Conservation (phyloP, 1,140 invertebrate species). For the Argopecten irradians region DNA sequence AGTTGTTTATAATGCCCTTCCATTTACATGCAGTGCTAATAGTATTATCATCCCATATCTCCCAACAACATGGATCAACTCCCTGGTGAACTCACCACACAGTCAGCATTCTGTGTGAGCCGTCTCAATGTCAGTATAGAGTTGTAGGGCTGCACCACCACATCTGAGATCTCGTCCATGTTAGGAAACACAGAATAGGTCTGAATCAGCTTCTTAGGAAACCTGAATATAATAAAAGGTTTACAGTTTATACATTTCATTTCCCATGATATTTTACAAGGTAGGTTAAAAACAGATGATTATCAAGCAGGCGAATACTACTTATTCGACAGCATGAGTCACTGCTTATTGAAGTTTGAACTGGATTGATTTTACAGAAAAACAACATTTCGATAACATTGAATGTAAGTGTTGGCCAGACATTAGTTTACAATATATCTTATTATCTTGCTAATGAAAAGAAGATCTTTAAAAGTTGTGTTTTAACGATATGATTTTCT, state of each 20-base stretch:
- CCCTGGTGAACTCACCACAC: conserved; percentile 86
- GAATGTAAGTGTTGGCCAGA: too few relatives aligned
- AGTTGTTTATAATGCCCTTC: too few relatives aligned
- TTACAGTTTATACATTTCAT: not conserved
- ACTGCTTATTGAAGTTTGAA: too few relatives aligned
- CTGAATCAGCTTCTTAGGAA: conserved; percentile 98
- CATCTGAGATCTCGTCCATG: conserved; percentile 95
- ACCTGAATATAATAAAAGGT: conserved; percentile 77
- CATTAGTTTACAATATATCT: too few relatives aligned
- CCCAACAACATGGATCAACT: too few relatives aligned
- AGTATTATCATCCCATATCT: too few relatives aligned
- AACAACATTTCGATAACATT: too few relatives aligned
- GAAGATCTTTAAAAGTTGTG: too few relatives aligned
- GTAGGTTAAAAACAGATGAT: not conserved
- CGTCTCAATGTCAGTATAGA: conserved; percentile 96
- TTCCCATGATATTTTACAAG: not conserved
- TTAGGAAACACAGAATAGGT: conserved; percentile 99
- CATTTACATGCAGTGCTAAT: too few relatives aligned
- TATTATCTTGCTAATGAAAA: too few relatives aligned
- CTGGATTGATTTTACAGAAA: too few relatives aligned
- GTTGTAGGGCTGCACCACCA: conserved; percentile 99
- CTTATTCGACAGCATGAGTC: not conserved
- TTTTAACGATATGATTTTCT: too few relatives aligned
- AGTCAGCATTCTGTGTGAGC: conserved; percentile 96
- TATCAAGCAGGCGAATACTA: not conserved